Conservation (phyloP, 37 sponge, comb jelly and placozoan species). For the Petrosia ficiformis region DNA sequence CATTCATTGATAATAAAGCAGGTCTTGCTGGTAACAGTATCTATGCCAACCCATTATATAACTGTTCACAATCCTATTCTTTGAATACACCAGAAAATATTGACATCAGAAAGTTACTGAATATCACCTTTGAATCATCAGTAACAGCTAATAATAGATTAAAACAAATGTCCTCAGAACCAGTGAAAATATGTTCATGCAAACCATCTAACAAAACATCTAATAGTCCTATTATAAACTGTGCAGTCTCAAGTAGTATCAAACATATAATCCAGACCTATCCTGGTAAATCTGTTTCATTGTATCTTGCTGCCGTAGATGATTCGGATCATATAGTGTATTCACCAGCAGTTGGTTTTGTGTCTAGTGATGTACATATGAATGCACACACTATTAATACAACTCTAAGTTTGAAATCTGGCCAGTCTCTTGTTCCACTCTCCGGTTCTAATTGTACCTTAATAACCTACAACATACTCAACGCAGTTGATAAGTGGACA, state of each 20-base stretch:
- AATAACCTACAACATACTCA: background rate
- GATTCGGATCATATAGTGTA: background rate
- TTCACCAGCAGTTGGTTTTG: background rate
- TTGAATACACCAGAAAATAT: background rate
- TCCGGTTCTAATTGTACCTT: background rate
- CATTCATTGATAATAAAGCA: background rate
- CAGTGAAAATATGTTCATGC: background rate
- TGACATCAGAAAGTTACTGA: background rate
- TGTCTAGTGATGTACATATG: background rate
- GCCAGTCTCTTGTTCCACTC: background rate
- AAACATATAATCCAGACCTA: background rate
- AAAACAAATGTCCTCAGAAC: background rate
- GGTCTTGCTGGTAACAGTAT: background rate
- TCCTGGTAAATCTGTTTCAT: background rate
- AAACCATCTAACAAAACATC: background rate
- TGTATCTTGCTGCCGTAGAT: background rate
- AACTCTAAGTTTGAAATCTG: background rate
- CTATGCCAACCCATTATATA: background rate
- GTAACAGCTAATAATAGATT: background rate
- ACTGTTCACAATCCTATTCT: background rate
- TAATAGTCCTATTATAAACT: background rate
- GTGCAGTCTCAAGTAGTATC: background rate
- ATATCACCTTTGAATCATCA: background rate
- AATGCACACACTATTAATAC: background rate
- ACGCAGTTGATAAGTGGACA: background rate